Evolutionary conservation across 2,888 invertebrate species (phyloP).

Genomic region (Oeneis ivallda): DNA sequence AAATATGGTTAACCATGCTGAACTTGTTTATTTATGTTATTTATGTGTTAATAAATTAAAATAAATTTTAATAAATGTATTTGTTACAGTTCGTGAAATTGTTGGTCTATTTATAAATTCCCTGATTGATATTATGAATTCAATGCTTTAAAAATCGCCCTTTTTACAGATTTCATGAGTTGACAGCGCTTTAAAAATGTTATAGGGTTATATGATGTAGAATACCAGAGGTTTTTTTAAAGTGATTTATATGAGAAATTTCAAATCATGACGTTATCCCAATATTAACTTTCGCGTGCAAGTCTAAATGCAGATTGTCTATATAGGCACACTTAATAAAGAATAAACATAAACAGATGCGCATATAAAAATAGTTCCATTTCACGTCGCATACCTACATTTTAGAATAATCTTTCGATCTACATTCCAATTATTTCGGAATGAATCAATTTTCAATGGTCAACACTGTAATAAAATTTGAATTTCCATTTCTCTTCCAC

Average conservation of each 20-base stretch:
- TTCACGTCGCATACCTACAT: conserved; percentile 19
- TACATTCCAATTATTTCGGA: conserved; percentile 26
- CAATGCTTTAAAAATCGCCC: too few relatives aligned
- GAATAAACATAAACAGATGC: too few relatives aligned
- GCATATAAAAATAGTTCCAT: neutral
- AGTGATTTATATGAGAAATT: too few relatives aligned
- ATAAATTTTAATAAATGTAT: neutral
- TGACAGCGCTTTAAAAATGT: too few relatives aligned
- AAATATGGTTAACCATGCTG: conserved; percentile 14
- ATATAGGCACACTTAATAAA: too few relatives aligned
- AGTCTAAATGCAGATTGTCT: too few relatives aligned
- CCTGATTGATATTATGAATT: too few relatives aligned
- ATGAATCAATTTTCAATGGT: conserved; percentile 26
- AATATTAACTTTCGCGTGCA: too few relatives aligned
- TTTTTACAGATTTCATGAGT: too few relatives aligned
- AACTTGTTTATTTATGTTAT: conserved; percentile 15
- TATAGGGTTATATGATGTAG: too few relatives aligned
- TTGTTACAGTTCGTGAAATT: neutral
- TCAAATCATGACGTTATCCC: too few relatives aligned
- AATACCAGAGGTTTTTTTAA: too few relatives aligned
- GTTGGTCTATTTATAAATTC: neutral
- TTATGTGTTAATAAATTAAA: conserved; percentile 6
- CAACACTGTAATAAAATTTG: conserved; percentile 24
- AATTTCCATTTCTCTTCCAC: conserved; percentile 3
- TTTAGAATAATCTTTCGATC: conserved; percentile 26